Conservation (phyloP, 2,113 vertebrate genomes). For the Macaca fascicularis region T2T-MFA8v1.1 NC_088381.1:976001-976500, state of each 20-base stretch:
- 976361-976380: background rate
- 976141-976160: background rate
- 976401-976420: background rate
- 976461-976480: background rate
- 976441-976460: background rate
- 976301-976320: background rate
- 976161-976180: background rate
- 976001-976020: too few species aligned
- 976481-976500: background rate
- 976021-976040: background rate
- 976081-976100: background rate
- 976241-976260: background rate
- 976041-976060: background rate
- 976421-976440: background rate
- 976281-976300: background rate
- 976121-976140: background rate
- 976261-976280: background rate
- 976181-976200: background rate
- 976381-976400: too few species aligned
- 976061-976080: background rate
- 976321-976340: background rate
- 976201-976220: background rate
- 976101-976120: background rate
- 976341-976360: background rate
- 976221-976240: background rate